Conservation (phyloP, 2,797 vertebrate genomes). For the Hippoglossus hippoglossus region DNA sequence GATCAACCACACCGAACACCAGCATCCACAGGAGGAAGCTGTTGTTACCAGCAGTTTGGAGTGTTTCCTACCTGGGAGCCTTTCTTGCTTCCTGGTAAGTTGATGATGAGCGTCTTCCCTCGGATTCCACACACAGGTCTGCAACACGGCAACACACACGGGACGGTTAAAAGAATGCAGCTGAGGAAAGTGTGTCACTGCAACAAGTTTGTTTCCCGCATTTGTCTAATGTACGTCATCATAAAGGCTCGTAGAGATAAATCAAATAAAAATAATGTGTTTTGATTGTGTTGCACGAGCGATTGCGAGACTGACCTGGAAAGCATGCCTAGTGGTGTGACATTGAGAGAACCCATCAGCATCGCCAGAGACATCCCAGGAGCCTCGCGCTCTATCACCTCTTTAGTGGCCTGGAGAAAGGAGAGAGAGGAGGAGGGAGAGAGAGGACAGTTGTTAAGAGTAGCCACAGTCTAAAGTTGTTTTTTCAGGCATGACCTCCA, state of each 20-base stretch:
- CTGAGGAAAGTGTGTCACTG: background rate
- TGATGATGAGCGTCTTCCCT: slow-evolving; percentile 99
- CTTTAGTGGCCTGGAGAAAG: slow-evolving; percentile 94
- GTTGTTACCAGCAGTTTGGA: background rate
- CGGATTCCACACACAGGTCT: slow-evolving; percentile 98
- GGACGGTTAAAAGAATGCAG: background rate
- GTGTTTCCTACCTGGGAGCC: slow-evolving; percentile 93
- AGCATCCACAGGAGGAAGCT: background rate
- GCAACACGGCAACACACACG: slow-evolving; percentile 56
- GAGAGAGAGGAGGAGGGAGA: background rate
- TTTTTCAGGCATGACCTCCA: background rate
- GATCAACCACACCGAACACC: background rate
- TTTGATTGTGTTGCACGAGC: background rate
- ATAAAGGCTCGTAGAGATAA: too few species aligned
- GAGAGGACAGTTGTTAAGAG: slow-evolving; percentile 21
- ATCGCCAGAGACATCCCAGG: slow-evolving; percentile 99
- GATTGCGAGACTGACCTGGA: slow-evolving; percentile 85
- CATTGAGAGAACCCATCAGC: slow-evolving; percentile 99
- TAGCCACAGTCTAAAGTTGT: slow-evolving; percentile 13
- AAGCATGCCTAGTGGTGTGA: slow-evolving; percentile 98
- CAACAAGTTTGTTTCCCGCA: background rate
- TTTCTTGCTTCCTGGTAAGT: slow-evolving; percentile 99
- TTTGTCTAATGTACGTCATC: too few species aligned
- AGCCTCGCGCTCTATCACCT: slow-evolving; percentile 98
- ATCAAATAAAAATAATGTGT: background rate